A percentile compares a stretch with the other conserved stretches of the same genome.
These are phyloP conservation scores for Valencia hispanica DNA, from an alignment of 2,797 vertebrate species.

Conservation along the genomic window DNA sequence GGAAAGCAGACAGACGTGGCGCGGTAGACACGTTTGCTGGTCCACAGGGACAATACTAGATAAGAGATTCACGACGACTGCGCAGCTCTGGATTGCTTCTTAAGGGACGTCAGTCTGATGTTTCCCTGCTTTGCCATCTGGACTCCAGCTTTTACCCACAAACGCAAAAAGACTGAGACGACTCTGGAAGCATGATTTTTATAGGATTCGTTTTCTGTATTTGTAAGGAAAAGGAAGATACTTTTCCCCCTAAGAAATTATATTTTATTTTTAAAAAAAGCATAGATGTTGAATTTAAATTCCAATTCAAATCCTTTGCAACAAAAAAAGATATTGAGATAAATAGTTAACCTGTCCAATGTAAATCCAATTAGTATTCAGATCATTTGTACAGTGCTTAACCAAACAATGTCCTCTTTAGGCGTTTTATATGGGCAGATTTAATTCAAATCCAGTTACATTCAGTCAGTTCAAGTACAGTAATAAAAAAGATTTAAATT, in stretches of 20 bases:
- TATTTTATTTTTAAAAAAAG: neutral
- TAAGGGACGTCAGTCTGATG: slow-evolving; percentile 54
- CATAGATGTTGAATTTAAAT: neutral
- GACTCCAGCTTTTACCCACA: slow-evolving; percentile 57
- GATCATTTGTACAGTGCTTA: neutral
- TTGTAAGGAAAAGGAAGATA: slow-evolving; percentile 5
- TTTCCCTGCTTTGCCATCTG: slow-evolving; percentile 70
- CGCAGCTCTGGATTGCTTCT: slow-evolving; percentile 40
- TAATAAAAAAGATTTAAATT: neutral
- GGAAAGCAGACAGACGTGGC: slow-evolving; percentile 84
- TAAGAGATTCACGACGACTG: slow-evolving; percentile 52
- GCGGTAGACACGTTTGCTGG: slow-evolving; percentile 57
- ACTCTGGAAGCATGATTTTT: slow-evolving; percentile 24
- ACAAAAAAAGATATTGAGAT: neutral
- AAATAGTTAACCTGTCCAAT: neutral
- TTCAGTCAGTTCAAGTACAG: neutral
- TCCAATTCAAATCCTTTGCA: neutral
- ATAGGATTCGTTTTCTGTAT: slow-evolving; percentile 18
- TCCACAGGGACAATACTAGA: slow-evolving; percentile 66
- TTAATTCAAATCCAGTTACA: neutral
- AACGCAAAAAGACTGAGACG: slow-evolving; percentile 46
- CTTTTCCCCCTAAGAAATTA: neutral
- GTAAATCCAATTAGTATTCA: neutral
- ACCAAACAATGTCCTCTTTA: neutral
- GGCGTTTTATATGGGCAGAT: neutral